Base-by-base conservation (phyloP, 2,797 vertebrate species). In the Lindbergichthys nudifrons region DNA sequence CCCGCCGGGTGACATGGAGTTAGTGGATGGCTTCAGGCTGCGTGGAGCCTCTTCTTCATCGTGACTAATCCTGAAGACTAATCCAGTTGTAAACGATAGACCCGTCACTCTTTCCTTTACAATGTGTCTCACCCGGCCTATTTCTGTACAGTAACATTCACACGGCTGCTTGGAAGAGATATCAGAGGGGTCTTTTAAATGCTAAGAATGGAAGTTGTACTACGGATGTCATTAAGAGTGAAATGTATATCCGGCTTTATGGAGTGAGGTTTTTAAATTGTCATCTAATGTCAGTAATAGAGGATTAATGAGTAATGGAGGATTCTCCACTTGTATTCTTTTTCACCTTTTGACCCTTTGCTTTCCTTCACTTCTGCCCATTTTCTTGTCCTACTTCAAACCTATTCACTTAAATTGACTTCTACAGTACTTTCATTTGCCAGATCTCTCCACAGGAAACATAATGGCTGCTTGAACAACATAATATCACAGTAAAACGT, bases 41-140 rank as follows among this genome's bases (percentile, higher is more conserved):
- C 57, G 8, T 26, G 73, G 64, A 59, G 79, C 75, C 65, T 88
- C 83, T 70, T 80, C 72, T 72, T 84, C 82, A 2, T 90, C 75
- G 47, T 85, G 83, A 87, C 91, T 90, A 90, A 92, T 92, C 88
- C 82, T 70, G 79, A 83, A 75, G 87, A 89, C 91, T 92, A 91
- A 93, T 92, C 90, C 74, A 43, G 80, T 87, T 89, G 89, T 92
- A 90, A 89, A 83, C 66, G 79, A 85, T 73, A 75, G 82, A 80
- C 75, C 79, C 77, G 75, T 82, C 86, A 74, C 73, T 79, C 64
- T 53, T 32, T 72, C 73, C 77, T 87, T 66, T 39, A 77, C 68
- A 73, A 8, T 52, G 48, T 53, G 66, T 67, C 84, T 73, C 62
- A 61, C 64, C n/a, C 46, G 14, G 57, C 58, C 81, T 82, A 76